Percentiles rank a stretch among this genome's conserved stretches.
These are phyloP conservation scores for Campoletis sonorensis DNA, from an alignment of 1,140 invertebrate species.

Conservation along the genomic window DNA sequence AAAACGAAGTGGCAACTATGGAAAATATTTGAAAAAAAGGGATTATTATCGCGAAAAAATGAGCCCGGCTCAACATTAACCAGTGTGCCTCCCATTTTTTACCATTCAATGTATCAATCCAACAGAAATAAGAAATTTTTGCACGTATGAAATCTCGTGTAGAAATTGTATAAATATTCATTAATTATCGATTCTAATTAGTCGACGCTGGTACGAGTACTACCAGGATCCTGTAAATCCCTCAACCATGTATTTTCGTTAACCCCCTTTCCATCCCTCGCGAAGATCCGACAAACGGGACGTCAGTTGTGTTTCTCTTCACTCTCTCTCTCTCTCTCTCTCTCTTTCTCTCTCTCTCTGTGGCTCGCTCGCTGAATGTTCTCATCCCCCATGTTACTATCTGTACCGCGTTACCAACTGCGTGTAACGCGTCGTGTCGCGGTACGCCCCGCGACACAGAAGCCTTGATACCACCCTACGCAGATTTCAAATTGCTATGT, in stretches of 20 bases:
- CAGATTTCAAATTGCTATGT: slow-evolving; percentile 56
- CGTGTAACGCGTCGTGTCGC: slow-evolving; percentile 45
- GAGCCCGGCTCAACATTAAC: too few relatives aligned
- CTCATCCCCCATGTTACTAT: slow-evolving; percentile 28
- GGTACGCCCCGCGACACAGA: slow-evolving; percentile 44
- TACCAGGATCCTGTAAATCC: neutral
- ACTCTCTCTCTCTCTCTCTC: too few relatives aligned
- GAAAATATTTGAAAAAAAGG: too few relatives aligned
- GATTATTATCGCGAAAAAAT: too few relatives aligned
- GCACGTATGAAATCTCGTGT: too few relatives aligned
- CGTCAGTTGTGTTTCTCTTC: neutral
- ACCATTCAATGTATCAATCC: too few relatives aligned
- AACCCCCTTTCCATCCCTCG: neutral
- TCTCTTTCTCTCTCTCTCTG: neutral
- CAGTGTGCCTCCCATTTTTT: too few relatives aligned
- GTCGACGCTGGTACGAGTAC: neutral
- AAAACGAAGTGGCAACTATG: too few relatives aligned
- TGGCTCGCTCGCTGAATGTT: neutral
- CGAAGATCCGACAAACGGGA: neutral
- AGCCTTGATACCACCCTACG: slow-evolving; percentile 36
- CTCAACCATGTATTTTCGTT: neutral
- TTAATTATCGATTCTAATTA: neutral
- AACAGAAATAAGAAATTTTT: too few relatives aligned
- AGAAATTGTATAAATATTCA: neutral
- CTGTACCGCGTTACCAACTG: slow-evolving; percentile 37